phyloP scores from a whole-genome alignment of 2,113 vertebrate genomes.

The Cheilinus undulatus region DNA sequence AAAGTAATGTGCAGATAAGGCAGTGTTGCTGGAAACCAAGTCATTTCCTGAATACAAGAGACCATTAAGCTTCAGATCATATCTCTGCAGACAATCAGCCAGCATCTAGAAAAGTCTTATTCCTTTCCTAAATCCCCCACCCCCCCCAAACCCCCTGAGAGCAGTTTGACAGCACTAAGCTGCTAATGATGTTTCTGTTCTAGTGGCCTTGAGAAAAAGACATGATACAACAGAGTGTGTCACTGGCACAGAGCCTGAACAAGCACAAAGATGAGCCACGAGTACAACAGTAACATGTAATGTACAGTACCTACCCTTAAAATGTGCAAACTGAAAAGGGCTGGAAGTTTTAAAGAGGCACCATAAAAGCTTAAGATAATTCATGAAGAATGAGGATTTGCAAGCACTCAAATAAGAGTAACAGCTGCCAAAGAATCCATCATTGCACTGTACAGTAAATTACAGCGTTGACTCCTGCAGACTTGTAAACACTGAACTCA shows the following conservation, averaged over 20 bases:
- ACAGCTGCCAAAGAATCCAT: background rate
- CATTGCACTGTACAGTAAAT: slow-evolving; percentile 5
- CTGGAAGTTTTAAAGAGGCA: background rate
- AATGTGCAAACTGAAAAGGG: background rate
- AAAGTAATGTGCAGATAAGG: slow-evolving; percentile 46
- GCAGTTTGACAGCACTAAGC: slow-evolving; percentile 20
- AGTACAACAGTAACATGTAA: slow-evolving; percentile 8
- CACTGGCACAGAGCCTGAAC: slow-evolving; percentile 25
- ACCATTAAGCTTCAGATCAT: slow-evolving; percentile 35
- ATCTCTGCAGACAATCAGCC: slow-evolving; percentile 30
- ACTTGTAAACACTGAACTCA: background rate
- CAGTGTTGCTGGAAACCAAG: slow-evolving; percentile 44
- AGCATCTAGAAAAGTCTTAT: slow-evolving; percentile 33
- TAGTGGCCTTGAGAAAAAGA: slow-evolving; percentile 44
- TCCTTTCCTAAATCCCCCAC: slow-evolving; percentile 49
- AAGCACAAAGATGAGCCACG: slow-evolving; percentile 1
- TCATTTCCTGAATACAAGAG: slow-evolving; percentile 56
- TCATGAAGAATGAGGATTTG: background rate
- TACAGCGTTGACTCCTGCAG: slow-evolving; percentile 10
- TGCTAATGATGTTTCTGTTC: slow-evolving; percentile 42
- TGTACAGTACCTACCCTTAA: background rate
- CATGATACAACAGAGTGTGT: slow-evolving; percentile 2
- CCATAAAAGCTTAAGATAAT: background rate
- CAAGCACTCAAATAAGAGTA: background rate
- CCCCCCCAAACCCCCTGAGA: slow-evolving; percentile 19